A percentile compares a stretch with the other conserved stretches of the same genome.
Evolutionary conservation across 2,113 vertebrate genomes (phyloP).

Genomic region (Phocoena sinus): DNA sequence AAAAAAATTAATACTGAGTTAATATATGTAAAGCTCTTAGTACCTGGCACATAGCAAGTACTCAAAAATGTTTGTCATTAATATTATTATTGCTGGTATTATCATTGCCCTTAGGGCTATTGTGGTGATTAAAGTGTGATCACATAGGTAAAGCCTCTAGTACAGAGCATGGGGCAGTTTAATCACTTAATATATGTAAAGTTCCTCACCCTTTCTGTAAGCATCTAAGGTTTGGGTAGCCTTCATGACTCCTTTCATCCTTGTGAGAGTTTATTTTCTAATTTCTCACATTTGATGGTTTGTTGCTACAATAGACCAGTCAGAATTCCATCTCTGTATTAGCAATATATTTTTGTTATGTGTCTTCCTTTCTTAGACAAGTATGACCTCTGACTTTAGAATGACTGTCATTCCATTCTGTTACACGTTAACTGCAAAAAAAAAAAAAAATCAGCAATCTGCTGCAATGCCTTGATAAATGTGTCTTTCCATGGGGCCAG

Average conservation of each 20-base stretch:
- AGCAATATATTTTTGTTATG: constrained; percentile 3
- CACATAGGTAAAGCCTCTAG: neutral
- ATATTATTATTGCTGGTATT: neutral
- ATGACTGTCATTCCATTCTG: neutral
- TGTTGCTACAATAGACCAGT: neutral
- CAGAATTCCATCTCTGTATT: neutral
- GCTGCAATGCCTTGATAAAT: constrained; percentile 40
- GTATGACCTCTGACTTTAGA: neutral
- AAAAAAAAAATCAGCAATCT: neutral
- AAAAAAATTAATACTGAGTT: neutral
- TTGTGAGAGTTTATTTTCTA: neutral
- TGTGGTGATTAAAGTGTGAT: constrained; percentile 1
- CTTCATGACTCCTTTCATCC: neutral
- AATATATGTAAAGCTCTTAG: neutral
- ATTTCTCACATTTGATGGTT: constrained; percentile 20
- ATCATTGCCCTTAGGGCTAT: neutral
- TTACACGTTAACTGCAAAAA: neutral
- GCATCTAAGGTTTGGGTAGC: neutral
- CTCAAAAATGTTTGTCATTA: neutral
- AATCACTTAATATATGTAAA: neutral
- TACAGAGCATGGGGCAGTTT: neutral
- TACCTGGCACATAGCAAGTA: neutral
- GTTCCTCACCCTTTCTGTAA: neutral
- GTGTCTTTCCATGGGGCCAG: neutral
- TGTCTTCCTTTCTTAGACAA: constrained; percentile 29